phyloP scores from a whole-genome alignment of 2,888 invertebrate species.

The Sclerodermus sp. region DNA sequence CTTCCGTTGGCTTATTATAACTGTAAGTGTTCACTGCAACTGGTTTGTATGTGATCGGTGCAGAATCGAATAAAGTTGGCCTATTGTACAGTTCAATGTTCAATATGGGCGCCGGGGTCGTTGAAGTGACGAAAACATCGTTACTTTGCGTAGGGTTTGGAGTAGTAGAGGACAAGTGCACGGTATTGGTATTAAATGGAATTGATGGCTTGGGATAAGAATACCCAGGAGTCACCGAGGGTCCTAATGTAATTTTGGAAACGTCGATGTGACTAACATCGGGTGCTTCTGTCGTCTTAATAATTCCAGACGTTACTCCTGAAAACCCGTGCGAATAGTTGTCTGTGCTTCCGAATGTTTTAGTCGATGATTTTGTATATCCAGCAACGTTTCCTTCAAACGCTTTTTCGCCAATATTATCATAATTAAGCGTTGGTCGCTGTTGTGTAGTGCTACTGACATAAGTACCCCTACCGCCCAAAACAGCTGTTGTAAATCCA shows the following conservation, averaged over 20 bases:
- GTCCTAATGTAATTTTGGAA: conserved; percentile 24
- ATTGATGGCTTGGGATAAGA: conserved; percentile 26
- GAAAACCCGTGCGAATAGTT: conserved; percentile 13
- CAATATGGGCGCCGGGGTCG: conserved; percentile 36
- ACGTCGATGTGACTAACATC: conserved; percentile 24
- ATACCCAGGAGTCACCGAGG: conserved; percentile 26
- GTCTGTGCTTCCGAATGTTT: background rate
- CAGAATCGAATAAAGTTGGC: conserved; percentile 21
- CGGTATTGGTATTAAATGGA: conserved; percentile 12
- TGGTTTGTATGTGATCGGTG: conserved; percentile 24
- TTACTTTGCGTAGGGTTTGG: conserved; percentile 1
- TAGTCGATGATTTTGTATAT: conserved; percentile 25
- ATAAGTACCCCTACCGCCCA: conserved; percentile 50
- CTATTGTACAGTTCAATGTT: conserved; percentile 39
- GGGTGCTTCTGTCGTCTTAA: conserved; percentile 17
- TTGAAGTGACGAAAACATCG: conserved; percentile 9
- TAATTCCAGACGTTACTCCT: conserved; percentile 2
- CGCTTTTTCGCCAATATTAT: conserved; percentile 48
- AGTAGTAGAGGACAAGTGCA: background rate
- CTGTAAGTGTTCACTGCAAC: conserved; percentile 23
- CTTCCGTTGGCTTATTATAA: conserved; percentile 18
- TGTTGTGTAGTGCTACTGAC: conserved; percentile 35
- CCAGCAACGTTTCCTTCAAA: conserved; percentile 38
- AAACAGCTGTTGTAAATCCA: conserved; percentile 46
- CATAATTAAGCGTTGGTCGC: conserved; percentile 32